Evolutionary conservation across 2,113 vertebrate genomes (phyloP).

Genomic region (Hemicordylus capensis): DNA sequence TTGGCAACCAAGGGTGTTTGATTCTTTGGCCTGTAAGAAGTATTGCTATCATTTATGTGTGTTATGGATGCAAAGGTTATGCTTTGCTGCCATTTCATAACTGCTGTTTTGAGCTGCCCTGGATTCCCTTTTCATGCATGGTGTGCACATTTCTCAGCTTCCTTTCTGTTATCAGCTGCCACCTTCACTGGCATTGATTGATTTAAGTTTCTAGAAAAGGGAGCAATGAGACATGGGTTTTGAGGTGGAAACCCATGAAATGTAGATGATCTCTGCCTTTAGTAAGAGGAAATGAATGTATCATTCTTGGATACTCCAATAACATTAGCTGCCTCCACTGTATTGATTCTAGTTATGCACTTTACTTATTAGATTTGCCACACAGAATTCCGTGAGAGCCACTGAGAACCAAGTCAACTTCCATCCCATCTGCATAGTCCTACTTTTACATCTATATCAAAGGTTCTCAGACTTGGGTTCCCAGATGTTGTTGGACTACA

Average conservation of each 20-base stretch:
- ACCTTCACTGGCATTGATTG: slow-evolving; percentile 31
- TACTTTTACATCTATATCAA: no score
- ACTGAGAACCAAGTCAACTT: not conserved
- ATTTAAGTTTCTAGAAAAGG: slow-evolving; percentile 42
- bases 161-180: not conserved
- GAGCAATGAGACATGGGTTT: slow-evolving; percentile 47
- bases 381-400: not conserved
- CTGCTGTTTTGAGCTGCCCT: accelerated
- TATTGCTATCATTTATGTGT: slow-evolving; percentile 29
- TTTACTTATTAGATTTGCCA: slow-evolving; percentile 4
- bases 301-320: not conserved
- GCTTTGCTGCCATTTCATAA: slow-evolving; percentile 49
- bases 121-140: slow-evolving; percentile 12
- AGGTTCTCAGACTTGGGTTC: no score
- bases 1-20: slow-evolving; percentile 27
- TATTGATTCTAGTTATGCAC: not conserved
- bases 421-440: not conserved
- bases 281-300: not conserved
- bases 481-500: no score
- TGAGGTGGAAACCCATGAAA: slow-evolving; percentile 49
- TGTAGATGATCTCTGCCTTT: slow-evolving; percentile 74
- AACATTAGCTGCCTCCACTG: not conserved
- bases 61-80: slow-evolving; percentile 10
- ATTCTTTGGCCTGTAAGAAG: slow-evolving; percentile 29
- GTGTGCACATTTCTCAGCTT: not conserved